These are phyloP conservation scores for Sorex fumeus DNA, from an alignment of 2,113 vertebrate genomes.

Conservation along the genomic window DNA sequence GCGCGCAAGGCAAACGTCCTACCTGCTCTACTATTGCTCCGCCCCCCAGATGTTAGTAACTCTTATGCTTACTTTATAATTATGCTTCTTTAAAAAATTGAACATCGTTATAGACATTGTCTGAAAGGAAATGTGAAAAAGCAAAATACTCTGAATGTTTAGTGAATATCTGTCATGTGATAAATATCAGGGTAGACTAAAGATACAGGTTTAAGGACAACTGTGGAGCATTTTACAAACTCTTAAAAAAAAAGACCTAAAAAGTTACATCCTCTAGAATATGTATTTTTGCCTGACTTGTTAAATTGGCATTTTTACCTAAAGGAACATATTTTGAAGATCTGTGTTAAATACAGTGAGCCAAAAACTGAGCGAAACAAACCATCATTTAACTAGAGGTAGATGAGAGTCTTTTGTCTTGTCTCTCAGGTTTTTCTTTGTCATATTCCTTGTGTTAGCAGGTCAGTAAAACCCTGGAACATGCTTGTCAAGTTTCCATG, in stretches of 20 bases:
- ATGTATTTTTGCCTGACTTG: not conserved
- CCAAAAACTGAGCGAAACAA: not conserved
- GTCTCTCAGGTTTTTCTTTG: not conserved
- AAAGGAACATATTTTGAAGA: not conserved
- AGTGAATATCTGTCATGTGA: not conserved
- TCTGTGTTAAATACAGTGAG: not conserved
- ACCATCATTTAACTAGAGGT: not conserved
- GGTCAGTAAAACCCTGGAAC: not conserved
- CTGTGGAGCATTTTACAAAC: not conserved
- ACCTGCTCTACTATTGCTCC: too few species aligned
- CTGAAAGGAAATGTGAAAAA: not conserved
- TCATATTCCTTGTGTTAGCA: not conserved
- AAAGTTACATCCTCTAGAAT: not conserved
- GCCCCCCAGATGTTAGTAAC: too few species aligned
- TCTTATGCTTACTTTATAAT: not conserved
- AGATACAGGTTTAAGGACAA: not conserved
- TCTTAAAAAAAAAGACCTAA: not conserved
- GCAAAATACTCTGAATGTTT: not conserved
- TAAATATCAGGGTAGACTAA: not conserved
- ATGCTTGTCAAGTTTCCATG: not conserved
- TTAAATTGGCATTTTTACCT: slow-evolving; percentile 39
- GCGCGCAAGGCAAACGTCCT: too few species aligned
- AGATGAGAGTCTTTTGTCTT: too few species aligned
- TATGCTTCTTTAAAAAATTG: not conserved
- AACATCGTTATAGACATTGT: not conserved